phyloP scores from a whole-genome alignment of 2,113 vertebrate species.

The Microtus richardsoni region DNA sequence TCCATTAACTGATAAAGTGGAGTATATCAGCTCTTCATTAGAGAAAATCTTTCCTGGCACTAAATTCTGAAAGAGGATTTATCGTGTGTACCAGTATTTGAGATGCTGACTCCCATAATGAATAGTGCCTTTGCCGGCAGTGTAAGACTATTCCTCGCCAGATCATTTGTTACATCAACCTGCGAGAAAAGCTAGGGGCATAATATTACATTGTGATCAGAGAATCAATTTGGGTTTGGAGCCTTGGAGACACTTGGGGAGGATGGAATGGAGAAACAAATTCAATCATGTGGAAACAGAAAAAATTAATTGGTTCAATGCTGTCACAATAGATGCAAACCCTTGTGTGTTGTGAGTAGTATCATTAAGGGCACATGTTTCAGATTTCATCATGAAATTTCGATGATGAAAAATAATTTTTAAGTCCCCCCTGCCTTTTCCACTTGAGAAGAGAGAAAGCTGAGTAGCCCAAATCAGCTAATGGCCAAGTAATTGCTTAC shows the following conservation, averaged over 20 bases:
- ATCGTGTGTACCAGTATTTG: constrained; percentile 33
- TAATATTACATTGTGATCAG: constrained; percentile 20
- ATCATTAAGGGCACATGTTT: constrained; percentile 2
- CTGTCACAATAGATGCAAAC: constrained; percentile 36
- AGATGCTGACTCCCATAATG: constrained; percentile 33
- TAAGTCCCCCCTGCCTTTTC: background rate
- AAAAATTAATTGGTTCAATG: constrained; percentile 10
- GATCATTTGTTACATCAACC: constrained; percentile 37
- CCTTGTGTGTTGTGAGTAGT: background rate
- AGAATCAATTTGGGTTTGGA: constrained; percentile 14
- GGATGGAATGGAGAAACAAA: constrained; percentile 11
- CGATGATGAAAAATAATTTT: background rate
- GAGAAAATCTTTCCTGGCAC: constrained; percentile 44
- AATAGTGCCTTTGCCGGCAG: constrained; percentile 20
- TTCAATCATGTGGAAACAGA: constrained; percentile 49
- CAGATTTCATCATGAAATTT: constrained; percentile 1
- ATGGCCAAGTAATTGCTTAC: background rate
- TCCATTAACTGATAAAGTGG: constrained; percentile 17
- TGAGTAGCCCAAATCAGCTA: background rate
- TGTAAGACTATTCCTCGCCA: constrained; percentile 5
- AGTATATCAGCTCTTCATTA: constrained; percentile 25
- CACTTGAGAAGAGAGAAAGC: background rate
- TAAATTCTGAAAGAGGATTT: constrained; percentile 52
- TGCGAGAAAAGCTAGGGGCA: background rate
- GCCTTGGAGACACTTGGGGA: background rate